Evolutionary conservation across 2,113 vertebrate species (phyloP), one percentile per base, ranked within the genome.

Genomic region (Glareola pratincola): DNA sequence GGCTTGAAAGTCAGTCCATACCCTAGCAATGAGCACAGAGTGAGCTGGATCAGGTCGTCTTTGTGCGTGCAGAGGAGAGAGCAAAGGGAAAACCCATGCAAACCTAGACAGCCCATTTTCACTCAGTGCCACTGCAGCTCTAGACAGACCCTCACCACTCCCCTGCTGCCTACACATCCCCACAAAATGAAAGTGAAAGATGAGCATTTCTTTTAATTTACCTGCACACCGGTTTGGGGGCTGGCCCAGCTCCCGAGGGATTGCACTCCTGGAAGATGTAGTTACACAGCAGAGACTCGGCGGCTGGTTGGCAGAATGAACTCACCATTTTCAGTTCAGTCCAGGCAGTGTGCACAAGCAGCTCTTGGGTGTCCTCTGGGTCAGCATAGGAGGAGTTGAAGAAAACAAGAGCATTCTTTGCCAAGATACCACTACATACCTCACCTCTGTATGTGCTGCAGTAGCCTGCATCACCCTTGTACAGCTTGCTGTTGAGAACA

Each of bases 201-300:
- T 17, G 22, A 89, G 22, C 24, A 39, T 29, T 79, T 34, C 45
- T 64, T 77, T 78, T 29, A 12, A 88, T 89, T 98, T 98, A 99
- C 99, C 99, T 99, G 99, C 99, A 99, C 60, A 99, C 93, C 23
- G 99, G 99, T 96, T 98, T 99, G 30, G 99, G 99, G 67, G 98
- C 96, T 13, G 99, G 99, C 43, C 98, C 98, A 43, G 96, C 88
- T n/a, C 98, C 98, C 2, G 98, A 98, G 2, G 99, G 98, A 95
- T 98, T 99, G 97, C 99, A 99, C 94, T 99, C 98, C 47, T 98
- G 99, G 98, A 99, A 99, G 95, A 98, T 95, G 91, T 98, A 97
- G 94, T 99, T 99, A 96, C 99, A 99, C 79, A 99, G 98, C 88
- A 99, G 95, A 19, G 98, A 98, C 88, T 98, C 99, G 2, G 98